Evolutionary conservation across 2,888 invertebrate genomes (phyloP).

Genomic region (Hirtodrosophila confusa): DNA sequence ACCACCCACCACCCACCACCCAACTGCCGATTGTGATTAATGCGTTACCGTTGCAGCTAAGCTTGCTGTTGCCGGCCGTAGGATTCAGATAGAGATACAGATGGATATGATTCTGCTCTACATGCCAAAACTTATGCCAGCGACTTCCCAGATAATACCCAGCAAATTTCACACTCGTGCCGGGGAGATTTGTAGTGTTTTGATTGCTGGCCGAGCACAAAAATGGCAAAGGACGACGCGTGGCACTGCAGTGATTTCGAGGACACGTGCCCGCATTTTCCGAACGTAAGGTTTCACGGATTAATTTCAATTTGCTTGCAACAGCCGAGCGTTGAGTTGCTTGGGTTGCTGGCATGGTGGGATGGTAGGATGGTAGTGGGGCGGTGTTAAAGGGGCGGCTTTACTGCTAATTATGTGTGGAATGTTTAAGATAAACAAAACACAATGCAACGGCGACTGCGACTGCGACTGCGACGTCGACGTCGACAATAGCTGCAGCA

Average conservation of each 20-base stretch:
- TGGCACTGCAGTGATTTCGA: conserved; percentile 48
- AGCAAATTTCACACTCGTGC: conserved; percentile 59
- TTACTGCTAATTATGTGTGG: conserved; percentile 77
- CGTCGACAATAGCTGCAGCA: conserved; percentile 28
- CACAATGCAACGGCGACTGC: conserved; percentile 55
- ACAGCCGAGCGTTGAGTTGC: conserved; percentile 7
- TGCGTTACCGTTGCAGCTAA: conserved; percentile 78
- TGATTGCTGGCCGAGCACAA: conserved; percentile 58
- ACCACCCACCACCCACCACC: conserved; percentile 7
- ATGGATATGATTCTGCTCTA: conserved; percentile 45
- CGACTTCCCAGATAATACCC: conserved; percentile 57
- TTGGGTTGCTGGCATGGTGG: too few species aligned
- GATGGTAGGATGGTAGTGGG: background rate
- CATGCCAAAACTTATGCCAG: conserved; percentile 70
- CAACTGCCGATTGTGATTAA: conserved; percentile 80
- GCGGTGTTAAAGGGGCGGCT: conserved; percentile 47
- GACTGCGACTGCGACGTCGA: conserved; percentile 28
- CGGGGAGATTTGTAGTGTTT: conserved; percentile 69
- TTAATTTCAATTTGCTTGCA: conserved; percentile 81
- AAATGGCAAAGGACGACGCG: conserved; percentile 48
- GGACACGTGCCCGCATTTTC: conserved; percentile 76
- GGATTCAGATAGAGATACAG: conserved; percentile 46
- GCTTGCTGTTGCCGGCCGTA: conserved; percentile 54
- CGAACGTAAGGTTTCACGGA: conserved; percentile 79
- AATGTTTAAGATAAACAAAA: conserved; percentile 76